phyloP scores from a whole-genome alignment of 2,113 vertebrate species.

The Rhineura floridana region DNA sequence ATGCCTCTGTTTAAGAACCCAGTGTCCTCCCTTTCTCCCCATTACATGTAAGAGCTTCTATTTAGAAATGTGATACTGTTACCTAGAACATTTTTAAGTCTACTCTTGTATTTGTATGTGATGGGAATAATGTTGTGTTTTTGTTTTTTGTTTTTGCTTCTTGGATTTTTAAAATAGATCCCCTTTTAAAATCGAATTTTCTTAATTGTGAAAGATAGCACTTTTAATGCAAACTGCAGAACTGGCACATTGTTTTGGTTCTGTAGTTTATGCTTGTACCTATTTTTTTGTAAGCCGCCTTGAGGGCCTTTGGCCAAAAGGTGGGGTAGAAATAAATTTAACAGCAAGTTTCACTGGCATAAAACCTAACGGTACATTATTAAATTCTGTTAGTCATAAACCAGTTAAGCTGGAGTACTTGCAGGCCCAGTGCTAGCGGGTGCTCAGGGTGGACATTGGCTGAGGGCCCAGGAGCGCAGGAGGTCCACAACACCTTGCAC shows the following conservation, averaged over 20 bases:
- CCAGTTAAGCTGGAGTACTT: neutral
- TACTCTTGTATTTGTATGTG: constrained; percentile 15
- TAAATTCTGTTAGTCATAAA: neutral
- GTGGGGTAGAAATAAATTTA: too few relatives aligned
- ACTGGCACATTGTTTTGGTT: neutral
- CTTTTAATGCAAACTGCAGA: neutral
- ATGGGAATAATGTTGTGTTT: neutral
- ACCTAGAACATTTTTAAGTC: constrained; percentile 15
- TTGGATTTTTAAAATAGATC: neutral
- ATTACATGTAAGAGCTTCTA: neutral
- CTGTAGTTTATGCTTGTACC: too few relatives aligned
- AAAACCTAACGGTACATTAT: neutral
- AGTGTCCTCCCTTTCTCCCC: neutral
- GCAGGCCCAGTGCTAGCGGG: too few relatives aligned
- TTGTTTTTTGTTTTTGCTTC: constrained; percentile 17
- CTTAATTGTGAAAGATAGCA: neutral
- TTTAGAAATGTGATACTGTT: neutral
- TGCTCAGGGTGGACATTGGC: too few relatives aligned
- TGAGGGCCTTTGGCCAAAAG: too few relatives aligned
- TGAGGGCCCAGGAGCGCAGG: too few relatives aligned
- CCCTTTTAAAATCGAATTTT: neutral
- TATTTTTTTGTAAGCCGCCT: too few relatives aligned
- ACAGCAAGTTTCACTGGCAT: neutral
- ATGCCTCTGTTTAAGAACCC: neutral
- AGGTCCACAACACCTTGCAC: too few relatives aligned